phyloP scores from a whole-genome alignment of 2,797 vertebrate species.

The Morelia viridis region DNA sequence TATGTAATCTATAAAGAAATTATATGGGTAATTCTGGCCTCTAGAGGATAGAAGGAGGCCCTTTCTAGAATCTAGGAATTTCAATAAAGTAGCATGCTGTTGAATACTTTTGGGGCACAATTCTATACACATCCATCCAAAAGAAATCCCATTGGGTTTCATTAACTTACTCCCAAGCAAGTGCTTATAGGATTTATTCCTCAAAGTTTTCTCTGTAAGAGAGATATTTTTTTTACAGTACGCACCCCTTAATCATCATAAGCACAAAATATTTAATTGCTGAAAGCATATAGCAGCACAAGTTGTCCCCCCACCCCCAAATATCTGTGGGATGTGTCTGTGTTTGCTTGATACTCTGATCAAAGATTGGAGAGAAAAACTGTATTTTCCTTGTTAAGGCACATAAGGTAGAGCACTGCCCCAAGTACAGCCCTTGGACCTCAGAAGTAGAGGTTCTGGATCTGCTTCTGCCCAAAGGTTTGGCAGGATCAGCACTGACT shows the following conservation, averaged over 20 bases:
- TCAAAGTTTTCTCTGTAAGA: neutral
- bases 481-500: neutral
- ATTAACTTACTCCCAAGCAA: neutral
- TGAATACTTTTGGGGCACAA: neutral
- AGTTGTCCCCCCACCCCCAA: neutral
- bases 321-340: neutral
- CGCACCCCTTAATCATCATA: neutral
- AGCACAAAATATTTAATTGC: neutral
- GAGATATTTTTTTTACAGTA: neutral
- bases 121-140: too few species aligned
- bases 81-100: neutral
- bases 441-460: neutral
- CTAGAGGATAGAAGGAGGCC: neutral
- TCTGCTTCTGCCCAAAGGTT: neutral
- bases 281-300: neutral
- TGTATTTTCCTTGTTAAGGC: neutral
- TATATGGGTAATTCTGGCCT: neutral
- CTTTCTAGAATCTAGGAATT: neutral
- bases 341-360: neutral
- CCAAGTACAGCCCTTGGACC: neutral
- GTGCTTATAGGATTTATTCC: too few species aligned
- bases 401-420: neutral
- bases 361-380: neutral
- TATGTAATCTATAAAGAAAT: neutral
- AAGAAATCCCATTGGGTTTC: neutral